A percentile compares a stretch with the other conserved stretches of the same genome.
phyloP scores from a whole-genome alignment of 2,888 invertebrate species.

The Leptarthrus brevirostris region DNA sequence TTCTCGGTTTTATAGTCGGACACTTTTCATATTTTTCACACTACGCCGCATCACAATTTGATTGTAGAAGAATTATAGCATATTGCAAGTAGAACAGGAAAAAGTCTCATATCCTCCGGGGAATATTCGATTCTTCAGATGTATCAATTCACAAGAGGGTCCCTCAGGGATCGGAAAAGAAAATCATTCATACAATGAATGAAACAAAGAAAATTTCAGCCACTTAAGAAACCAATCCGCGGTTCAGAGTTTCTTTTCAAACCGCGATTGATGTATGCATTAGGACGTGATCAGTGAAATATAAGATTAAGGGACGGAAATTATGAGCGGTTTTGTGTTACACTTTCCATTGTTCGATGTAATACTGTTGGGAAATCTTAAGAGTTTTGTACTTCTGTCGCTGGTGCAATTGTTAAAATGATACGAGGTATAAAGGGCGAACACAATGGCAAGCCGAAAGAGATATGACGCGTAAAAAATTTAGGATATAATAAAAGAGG shows the following conservation, averaged over 20 bases:
- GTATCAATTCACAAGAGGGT: conserved; percentile 13
- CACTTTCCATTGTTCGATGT: conserved; percentile 18
- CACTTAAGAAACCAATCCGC: conserved; percentile 47
- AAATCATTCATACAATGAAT: background rate
- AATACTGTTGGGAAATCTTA: conserved; percentile 29
- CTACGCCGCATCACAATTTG: background rate
- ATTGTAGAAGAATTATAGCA: conserved; percentile 7
- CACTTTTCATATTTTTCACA: background rate
- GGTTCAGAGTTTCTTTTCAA: conserved; percentile 11
- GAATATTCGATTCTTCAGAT: background rate
- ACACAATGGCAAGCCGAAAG: too few relatives aligned
- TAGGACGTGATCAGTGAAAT: background rate
- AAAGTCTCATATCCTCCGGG: background rate
- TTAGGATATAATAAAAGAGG: too few relatives aligned
- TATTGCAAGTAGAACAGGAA: background rate
- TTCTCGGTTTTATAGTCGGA: too few relatives aligned
- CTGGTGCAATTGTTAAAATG: conserved; percentile 7
- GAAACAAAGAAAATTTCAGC: conserved; percentile 40
- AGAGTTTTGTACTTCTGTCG: conserved; percentile 2
- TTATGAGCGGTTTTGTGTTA: conserved; percentile 36
- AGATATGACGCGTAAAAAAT: too few relatives aligned
- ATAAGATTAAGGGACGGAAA: conserved; percentile 3
- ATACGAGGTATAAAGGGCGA: background rate
- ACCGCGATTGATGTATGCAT: background rate
- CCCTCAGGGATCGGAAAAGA: background rate